Percentiles rank a stretch among this genome's conserved stretches.
These are phyloP conservation scores for Halcyon smyrnensis DNA, from an alignment of 2,797 vertebrate species.

Conservation along the genomic window DNA sequence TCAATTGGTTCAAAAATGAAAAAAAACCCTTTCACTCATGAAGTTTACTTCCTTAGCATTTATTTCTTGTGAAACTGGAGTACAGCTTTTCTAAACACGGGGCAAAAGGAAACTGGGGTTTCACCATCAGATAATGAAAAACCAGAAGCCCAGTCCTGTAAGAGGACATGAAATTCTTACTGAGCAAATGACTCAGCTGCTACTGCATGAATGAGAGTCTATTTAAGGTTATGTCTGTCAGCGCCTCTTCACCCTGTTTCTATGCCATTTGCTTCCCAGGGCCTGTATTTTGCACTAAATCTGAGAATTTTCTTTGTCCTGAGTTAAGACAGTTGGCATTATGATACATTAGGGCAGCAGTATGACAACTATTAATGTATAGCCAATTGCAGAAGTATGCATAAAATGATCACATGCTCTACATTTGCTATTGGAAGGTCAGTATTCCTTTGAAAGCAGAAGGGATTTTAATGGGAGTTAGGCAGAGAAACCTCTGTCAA, in stretches of 20 bases:
- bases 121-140: background rate
- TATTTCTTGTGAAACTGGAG: background rate
- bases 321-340: background rate
- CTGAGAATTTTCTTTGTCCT: background rate
- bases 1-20: background rate
- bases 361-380: background rate
- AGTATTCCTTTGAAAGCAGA: slow-evolving; percentile 2
- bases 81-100: background rate
- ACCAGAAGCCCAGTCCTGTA: background rate
- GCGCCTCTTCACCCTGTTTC: background rate
- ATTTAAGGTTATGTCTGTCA: background rate
- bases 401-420: background rate
- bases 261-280: background rate
- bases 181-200: background rate
- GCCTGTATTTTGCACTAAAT: background rate
- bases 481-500: slow-evolving; percentile 44
- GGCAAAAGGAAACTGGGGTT: background rate
- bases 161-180: background rate
- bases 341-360: background rate
- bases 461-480: slow-evolving; percentile 32
- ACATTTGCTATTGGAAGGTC: background rate
- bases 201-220: background rate
- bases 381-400: background rate
- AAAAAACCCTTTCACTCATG: background rate
- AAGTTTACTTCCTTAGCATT: background rate